Evolutionary conservation across 2,113 vertebrate species (phyloP).

Genomic region (Callospermophilus lateralis): DNA sequence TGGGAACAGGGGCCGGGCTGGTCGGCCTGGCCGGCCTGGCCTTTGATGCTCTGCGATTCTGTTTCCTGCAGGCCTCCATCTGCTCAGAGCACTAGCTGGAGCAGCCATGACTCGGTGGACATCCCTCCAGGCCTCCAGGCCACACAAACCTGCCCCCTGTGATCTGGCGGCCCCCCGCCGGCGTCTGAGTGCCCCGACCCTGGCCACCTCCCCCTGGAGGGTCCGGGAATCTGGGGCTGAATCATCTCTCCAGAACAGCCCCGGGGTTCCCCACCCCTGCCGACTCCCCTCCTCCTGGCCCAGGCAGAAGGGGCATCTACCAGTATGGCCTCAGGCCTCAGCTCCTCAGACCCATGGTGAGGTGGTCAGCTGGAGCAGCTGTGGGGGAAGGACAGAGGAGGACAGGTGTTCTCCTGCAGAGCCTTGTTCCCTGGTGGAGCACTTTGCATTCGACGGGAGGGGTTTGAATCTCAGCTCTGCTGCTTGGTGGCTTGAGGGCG

Average conservation of each 20-base stretch:
- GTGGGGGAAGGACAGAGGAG: not conserved
- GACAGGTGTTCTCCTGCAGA: too few species aligned
- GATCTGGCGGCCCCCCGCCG: not conserved
- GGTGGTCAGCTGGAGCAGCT: not conserved
- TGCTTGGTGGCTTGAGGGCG: not conserved
- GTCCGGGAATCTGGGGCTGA: not conserved
- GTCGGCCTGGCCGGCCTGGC: not conserved
- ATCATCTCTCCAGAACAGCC: not conserved
- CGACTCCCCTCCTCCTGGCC: slow-evolving; percentile 45
- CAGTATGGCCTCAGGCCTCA: not conserved
- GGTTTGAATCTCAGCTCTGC: not conserved
- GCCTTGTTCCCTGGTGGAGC: rapidly evolving
- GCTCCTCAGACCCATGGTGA: slow-evolving; percentile 60
- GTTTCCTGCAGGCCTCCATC: slow-evolving; percentile 61
- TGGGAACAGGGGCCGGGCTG: not conserved
- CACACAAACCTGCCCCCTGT: slow-evolving; percentile 31
- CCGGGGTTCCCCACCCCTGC: rapidly evolving
- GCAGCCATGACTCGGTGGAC: slow-evolving; percentile 52
- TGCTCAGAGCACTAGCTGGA: slow-evolving; percentile 24
- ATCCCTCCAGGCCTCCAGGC: slow-evolving; percentile 18
- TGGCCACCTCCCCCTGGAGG: not conserved
- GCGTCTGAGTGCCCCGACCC: slow-evolving; percentile 9
- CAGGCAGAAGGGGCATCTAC: not conserved
- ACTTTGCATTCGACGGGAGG: not conserved
- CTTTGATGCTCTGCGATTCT: slow-evolving; percentile 63